phyloP scores from a whole-genome alignment of 2,113 vertebrate genomes.

The Labeo rohita region DNA sequence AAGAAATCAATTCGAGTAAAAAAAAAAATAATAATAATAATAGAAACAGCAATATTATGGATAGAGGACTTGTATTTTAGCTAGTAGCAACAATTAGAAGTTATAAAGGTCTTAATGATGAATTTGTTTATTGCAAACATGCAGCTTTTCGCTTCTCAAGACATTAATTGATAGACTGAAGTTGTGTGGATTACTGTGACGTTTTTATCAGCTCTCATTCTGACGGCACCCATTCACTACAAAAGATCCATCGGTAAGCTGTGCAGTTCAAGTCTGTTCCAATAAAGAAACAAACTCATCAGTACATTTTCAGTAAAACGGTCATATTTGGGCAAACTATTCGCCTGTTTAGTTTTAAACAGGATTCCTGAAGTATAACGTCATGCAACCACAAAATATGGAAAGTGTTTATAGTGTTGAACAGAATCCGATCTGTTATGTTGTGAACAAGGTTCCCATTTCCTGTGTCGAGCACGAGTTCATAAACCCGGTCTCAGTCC shows the following conservation, averaged over 20 bases:
- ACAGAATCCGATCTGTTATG: neutral
- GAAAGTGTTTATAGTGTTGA: constrained; percentile 15
- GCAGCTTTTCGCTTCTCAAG: neutral
- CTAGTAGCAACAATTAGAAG: neutral
- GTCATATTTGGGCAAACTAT: no score
- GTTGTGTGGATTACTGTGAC: no score
- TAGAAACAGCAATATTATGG: neutral
- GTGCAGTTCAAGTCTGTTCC: neutral
- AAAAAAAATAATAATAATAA: no score
- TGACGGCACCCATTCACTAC: neutral
- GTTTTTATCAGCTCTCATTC: neutral
- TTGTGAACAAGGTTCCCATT: neutral
- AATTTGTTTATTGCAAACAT: neutral
- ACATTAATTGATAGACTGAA: neutral
- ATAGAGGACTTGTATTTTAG: neutral
- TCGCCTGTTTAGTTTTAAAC: neutral
- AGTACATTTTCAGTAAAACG: neutral
- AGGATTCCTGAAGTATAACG: neutral
- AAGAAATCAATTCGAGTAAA: neutral
- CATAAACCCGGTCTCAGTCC: neutral
- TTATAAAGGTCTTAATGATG: neutral
- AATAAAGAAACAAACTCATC: neutral
- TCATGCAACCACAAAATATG: neutral
- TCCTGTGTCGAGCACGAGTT: neutral
- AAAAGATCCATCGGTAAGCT: neutral